Base-by-base conservation (phyloP, 2,113 vertebrate genomes). In the Pygoscelis antarcticus region DNA sequence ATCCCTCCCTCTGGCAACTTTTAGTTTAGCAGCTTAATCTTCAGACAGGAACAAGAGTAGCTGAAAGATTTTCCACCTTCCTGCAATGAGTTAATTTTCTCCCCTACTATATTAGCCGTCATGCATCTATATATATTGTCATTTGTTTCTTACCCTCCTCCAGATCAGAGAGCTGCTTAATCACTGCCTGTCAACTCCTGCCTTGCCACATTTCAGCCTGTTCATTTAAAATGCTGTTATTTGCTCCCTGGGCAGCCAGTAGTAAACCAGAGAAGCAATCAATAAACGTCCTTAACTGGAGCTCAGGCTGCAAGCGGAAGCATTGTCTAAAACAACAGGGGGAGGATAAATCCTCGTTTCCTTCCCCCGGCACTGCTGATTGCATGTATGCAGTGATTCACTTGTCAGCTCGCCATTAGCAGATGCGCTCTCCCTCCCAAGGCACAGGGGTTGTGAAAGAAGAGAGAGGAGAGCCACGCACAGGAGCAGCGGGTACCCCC, bases 131-230 rank as follows among this genome's bases (percentile, higher is more conserved):
- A 96, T 71, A 74, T 77, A 87, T 61, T 94, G 74, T 74, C 90
- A 82, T 91, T 93, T 95, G 82, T 83, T 96, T 95, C 74, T 94
- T 91, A 47, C 57, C 79, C 90, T 94, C 91, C 93, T 96, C 81
- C 88, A 68, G 83, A 91, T 94, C 94, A 93, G 78, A 74, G 89
- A 91, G 89, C 83, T 89, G 85, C 93, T 96, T 96, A 90, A 97
- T 97, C 96, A 95, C 71, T 70, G 83, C 90, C 52, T 95, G 83
- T 71, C 93, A 93, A n/a, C 80, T 94, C 76, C 90, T 7, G 55
- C 91, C 79, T 83, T 85, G 93, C 92, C 83, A 10, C 75, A 93
- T 82, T 93, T 89, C 93, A 96, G 61, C 83, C 89, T 80, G 87
- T 70, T 91, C 77, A 46, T 94, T 91, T 96, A 36, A 94, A 96